Percentiles rank a stretch among this genome's conserved stretches.
Conservation (phyloP, 2,888 invertebrate genomes). For the Acleris emargana region DNA sequence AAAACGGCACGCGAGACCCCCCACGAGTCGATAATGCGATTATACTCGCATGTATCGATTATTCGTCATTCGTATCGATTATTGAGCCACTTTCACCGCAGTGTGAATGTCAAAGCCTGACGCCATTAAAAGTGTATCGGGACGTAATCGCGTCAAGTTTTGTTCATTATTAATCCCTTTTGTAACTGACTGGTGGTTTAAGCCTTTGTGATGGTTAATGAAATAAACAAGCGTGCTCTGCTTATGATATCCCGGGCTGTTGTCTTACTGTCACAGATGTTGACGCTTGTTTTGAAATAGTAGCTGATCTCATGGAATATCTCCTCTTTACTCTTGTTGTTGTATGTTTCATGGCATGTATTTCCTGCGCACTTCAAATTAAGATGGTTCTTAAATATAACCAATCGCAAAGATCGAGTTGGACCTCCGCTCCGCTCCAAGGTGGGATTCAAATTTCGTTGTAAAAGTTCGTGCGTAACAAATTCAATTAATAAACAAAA, state of each 20-base stretch:
- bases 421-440: too few relatives aligned
- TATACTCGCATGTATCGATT: constrained; percentile 67
- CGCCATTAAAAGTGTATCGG: constrained; percentile 67
- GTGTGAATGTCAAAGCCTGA: constrained; percentile 74
- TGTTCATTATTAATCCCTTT: constrained; percentile 37
- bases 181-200: constrained; percentile 58
- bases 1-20: constrained; percentile 60
- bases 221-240: constrained; percentile 23
- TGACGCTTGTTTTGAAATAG: too few relatives aligned
- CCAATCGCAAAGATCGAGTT: too few relatives aligned
- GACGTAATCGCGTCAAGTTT: constrained; percentile 54
- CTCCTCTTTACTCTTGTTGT: background rate
- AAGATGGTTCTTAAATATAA: too few relatives aligned
- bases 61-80: constrained; percentile 57
- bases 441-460: too few relatives aligned
- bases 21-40: constrained; percentile 72
- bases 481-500: too few relatives aligned
- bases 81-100: constrained; percentile 76
- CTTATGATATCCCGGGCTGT: too few relatives aligned
- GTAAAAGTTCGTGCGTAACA: too few relatives aligned
- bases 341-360: background rate
- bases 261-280: too few relatives aligned
- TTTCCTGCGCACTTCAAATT: too few relatives aligned
- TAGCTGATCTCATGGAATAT: too few relatives aligned
- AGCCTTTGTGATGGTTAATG: constrained; percentile 36